A percentile compares a stretch with the other conserved stretches of the same genome.
Evolutionary conservation across 1,140 invertebrate genomes (phyloP).

Genomic region (Drosophila neocordata): DNA sequence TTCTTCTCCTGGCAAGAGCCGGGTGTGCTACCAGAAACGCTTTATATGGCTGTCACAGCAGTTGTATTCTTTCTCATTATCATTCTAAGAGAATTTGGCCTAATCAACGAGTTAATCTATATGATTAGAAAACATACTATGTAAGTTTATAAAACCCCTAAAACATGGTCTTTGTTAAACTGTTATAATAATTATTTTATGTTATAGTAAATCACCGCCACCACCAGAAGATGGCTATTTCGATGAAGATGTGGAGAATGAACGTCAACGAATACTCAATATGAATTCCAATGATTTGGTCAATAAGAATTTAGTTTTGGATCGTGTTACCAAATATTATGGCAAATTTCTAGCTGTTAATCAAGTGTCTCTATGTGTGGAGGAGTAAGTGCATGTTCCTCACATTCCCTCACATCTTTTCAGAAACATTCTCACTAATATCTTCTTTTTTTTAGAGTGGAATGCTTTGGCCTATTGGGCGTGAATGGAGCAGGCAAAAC

Average conservation of each 20-base stretch:
- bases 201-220: constrained; percentile 50
- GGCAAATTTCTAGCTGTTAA: constrained; percentile 87
- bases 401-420: no score
- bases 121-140: constrained; percentile 30
- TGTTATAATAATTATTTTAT: not conserved
- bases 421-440: no score
- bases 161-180: no score
- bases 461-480: constrained; percentile 96
- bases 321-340: constrained; percentile 87
- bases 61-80: constrained; percentile 59
- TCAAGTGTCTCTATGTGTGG: constrained; percentile 86
- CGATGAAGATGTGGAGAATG: constrained; percentile 82
- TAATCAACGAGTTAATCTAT: constrained; percentile 55
- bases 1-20: constrained; percentile 62
- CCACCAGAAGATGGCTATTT: constrained; percentile 47
- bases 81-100: constrained; percentile 55
- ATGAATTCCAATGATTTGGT: constrained; percentile 47
- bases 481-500: constrained; percentile 95
- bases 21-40: constrained; percentile 54
- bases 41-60: constrained; percentile 48
- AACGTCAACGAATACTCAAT: constrained; percentile 74
- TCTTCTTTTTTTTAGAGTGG: constrained; percentile 83
- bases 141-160: constrained; percentile 31
- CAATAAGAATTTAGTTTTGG: constrained; percentile 80
- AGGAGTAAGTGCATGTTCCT: constrained; percentile 63